These are phyloP conservation scores for Heliconius himera DNA, from an alignment of 1,140 invertebrate genomes.

Conservation along the genomic window DNA sequence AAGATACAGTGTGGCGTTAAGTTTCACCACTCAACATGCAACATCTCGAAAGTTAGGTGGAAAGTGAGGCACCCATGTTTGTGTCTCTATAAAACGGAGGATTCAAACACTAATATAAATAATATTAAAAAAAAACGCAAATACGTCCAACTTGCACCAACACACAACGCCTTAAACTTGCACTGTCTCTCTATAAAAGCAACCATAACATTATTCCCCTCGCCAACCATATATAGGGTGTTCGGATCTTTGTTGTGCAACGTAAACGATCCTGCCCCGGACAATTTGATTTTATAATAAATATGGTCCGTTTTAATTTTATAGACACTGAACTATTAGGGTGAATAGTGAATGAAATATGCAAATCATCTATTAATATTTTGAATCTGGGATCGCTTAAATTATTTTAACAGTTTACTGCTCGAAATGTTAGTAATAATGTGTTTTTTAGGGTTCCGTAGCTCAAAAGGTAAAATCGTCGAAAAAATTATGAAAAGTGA, in stretches of 20 bases:
- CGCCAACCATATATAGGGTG: constrained; percentile 49
- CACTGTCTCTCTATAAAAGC: constrained; percentile 50
- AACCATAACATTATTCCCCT: constrained; percentile 73
- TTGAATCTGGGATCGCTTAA: not conserved
- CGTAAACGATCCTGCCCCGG: constrained; percentile 66
- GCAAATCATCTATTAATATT: constrained; percentile 2
- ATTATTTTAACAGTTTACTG: not conserved
- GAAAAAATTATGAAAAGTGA: no score
- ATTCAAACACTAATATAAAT: no score
- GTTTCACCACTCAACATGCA: no score
- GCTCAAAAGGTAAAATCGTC: no score
- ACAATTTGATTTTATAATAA: constrained; percentile 71
- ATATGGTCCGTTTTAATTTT: constrained; percentile 60
- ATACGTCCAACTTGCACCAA: not conserved
- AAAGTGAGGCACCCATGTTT: no score
- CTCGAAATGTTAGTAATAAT: not conserved
- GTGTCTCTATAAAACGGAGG: no score
- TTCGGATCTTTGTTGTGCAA: constrained; percentile 64
- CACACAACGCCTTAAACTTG: constrained; percentile 44
- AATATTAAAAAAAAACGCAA: not conserved
- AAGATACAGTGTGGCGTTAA: no score
- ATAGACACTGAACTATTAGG: constrained; percentile 38
- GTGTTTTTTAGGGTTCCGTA: no score
- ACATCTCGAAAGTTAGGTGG: no score
- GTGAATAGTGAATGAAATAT: constrained; percentile 21